Percentiles rank a stretch among this genome's conserved stretches.
These are phyloP conservation scores for Morone chrysops DNA, from an alignment of 2,113 vertebrate species.

Conservation along the genomic window DNA sequence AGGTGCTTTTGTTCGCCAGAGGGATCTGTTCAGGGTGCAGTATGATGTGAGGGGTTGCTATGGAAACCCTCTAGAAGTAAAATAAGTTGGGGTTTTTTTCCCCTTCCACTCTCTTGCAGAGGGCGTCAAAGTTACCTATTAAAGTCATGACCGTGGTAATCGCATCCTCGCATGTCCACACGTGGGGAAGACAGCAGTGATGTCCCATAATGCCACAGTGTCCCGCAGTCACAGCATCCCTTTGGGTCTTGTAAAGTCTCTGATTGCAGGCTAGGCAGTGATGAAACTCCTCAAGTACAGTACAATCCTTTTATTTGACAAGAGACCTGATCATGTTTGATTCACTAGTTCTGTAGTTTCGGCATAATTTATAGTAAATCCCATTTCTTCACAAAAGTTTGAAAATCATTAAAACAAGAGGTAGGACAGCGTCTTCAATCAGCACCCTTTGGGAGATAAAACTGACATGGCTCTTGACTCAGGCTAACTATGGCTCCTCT, in stretches of 20 bases:
- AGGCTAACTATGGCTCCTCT: slow-evolving; percentile 43
- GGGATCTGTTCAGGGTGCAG: slow-evolving; percentile 64
- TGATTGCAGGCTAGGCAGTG: slow-evolving; percentile 6
- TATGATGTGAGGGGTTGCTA: slow-evolving; percentile 76
- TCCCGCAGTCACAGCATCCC: slow-evolving; percentile 26
- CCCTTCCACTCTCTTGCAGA: slow-evolving; percentile 42
- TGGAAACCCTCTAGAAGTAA: slow-evolving; percentile 86
- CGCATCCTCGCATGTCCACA: slow-evolving; percentile 36
- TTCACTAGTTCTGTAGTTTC: background rate
- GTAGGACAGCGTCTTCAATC: slow-evolving; percentile 32
- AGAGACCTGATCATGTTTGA: slow-evolving; percentile 8
- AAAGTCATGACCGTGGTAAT: slow-evolving; percentile 60
- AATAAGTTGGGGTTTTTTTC: slow-evolving; percentile 65
- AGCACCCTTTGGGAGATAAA: slow-evolving; percentile 29
- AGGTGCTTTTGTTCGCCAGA: slow-evolving; percentile 73
- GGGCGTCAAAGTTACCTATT: slow-evolving; percentile 66
- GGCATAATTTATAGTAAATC: slow-evolving; percentile 33
- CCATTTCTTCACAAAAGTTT: slow-evolving; percentile 8
- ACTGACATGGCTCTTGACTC: slow-evolving; percentile 50
- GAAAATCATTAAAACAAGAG: slow-evolving; percentile 26
- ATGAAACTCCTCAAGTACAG: background rate
- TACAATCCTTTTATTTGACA: slow-evolving; percentile 3
- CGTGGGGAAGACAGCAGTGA: background rate
- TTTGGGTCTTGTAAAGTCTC: background rate
- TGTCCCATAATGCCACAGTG: slow-evolving; percentile 33